Conservation (phyloP, 2,888 invertebrate genomes). For the Pyrochroa serraticornis region DNA sequence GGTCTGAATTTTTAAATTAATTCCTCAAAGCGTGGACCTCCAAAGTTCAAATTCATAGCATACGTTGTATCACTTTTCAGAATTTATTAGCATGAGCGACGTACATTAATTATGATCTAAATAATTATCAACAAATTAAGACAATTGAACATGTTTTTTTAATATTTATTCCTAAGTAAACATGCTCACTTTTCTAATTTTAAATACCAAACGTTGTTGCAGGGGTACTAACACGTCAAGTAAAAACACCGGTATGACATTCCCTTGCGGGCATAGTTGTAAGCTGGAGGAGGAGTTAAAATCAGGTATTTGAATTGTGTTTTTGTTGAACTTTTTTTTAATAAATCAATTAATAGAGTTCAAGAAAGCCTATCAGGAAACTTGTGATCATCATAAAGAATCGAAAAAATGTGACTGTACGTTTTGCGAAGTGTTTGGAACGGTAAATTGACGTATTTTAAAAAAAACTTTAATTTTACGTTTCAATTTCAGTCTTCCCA, state of each 20-base stretch:
- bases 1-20: too few relatives aligned
- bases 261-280: conserved; percentile 37
- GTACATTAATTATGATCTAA: too few relatives aligned
- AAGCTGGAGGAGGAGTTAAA: conserved; percentile 38
- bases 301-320: conserved; percentile 24
- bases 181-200: background rate
- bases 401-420: conserved; percentile 54
- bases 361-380: conserved; percentile 40
- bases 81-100: too few relatives aligned
- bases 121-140: too few relatives aligned
- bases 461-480: too few relatives aligned
- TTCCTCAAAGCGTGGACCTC: too few relatives aligned
- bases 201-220: conserved; percentile 2
- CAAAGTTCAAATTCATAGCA: too few relatives aligned
- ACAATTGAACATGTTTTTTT: too few relatives aligned
- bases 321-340: background rate
- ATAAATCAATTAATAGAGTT: conserved; percentile 30
- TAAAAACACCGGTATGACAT: conserved; percentile 22
- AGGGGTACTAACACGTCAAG: conserved; percentile 20
- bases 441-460: conserved; percentile 39
- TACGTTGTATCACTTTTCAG: too few relatives aligned
- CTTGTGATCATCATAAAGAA: conserved; percentile 48
- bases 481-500: conserved; percentile 34
- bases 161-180: too few relatives aligned
- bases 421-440: conserved; percentile 55